Percentiles rank a stretch among this genome's conserved stretches.
phyloP scores from a whole-genome alignment of 2,797 vertebrate genomes.

The Furcifer pardalis region DNA sequence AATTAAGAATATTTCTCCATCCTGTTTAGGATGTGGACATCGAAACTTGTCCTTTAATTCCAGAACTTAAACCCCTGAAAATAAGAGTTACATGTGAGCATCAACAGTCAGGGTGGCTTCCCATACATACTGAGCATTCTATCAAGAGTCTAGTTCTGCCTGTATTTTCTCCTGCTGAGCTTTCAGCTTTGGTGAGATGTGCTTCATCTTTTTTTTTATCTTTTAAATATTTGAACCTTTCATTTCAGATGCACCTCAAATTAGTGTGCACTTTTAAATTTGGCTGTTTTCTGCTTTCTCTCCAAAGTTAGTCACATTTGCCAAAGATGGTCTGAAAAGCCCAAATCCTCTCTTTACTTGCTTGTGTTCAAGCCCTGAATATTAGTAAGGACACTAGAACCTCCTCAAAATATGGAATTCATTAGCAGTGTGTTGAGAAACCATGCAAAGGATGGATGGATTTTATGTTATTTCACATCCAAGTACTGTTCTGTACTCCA shows the following conservation, averaged over 20 bases:
- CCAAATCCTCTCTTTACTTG: constrained; percentile 6
- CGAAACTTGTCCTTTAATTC: neutral
- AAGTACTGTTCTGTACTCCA: neutral
- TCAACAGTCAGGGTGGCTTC: neutral
- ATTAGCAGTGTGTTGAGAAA: neutral
- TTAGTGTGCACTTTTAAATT: neutral
- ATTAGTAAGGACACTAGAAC: neutral
- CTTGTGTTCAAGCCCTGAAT: neutral
- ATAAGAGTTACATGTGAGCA: neutral
- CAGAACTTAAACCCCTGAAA: neutral
- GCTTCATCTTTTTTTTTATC: neutral
- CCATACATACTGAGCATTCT: neutral
- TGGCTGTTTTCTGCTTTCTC: neutral
- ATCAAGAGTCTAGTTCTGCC: neutral
- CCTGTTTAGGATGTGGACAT: neutral
- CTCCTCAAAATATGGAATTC: neutral
- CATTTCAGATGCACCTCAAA: neutral
- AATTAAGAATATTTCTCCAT: neutral
- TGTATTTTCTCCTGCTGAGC: neutral
- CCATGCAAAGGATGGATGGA: neutral
- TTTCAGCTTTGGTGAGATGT: neutral
- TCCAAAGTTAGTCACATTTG: neutral
- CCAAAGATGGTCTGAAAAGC: constrained; percentile 21
- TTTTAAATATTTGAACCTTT: neutral
- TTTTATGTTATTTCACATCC: neutral